Base-by-base conservation (phyloP, 2,113 vertebrate genomes). In the Oreochromis tanganicae region DNA sequence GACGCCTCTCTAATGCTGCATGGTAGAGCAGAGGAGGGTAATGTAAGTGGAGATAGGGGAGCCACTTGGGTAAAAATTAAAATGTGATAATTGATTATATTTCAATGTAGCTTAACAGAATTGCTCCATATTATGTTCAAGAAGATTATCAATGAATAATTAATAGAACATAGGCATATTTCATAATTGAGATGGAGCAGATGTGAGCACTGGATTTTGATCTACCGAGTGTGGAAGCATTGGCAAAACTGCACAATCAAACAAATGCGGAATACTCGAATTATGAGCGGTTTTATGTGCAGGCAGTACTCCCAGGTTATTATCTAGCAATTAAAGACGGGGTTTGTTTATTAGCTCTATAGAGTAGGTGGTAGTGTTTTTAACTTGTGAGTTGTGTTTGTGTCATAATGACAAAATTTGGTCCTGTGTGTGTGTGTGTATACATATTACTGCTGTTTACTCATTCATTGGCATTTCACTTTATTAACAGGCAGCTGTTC, bases 1-100 rank as follows among this genome's bases (percentile, higher is more conserved):
- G 95, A 95, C 75, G 82, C 89, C 89, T 81, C 92, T 89, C 95
- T 96, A 96, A 96, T 95, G 95, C 92, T 88, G 91, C 91, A 87
- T 87, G 90, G 75, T 92, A 84, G 82, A 93, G 92, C 92, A 91
- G 91, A 89, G 87, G 83, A 90, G 83, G 87, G 85, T 89, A 92
- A 91, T 92, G 91, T 93, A 93, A 94, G 91, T 89, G 90, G 88
- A 91, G 93, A 93, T 90, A 89, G 86, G 93, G 92, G 91, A 94
- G 92, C 87, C 94, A 89, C 94, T 93, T 59, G 93, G 95, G 95
- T 93, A 91, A 91, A 91, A 95, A 95, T 95, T 94, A 92, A 95
- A 95, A 95, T 84, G 41, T 46, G 50, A 95, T 92, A 93, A 95
- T 95, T 96, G 94, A 95, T 96, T 90, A 95, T 95, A 93, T 93